Base-by-base conservation (phyloP, 2,888 invertebrate genomes). In the Tetragonisca angustula region DNA sequence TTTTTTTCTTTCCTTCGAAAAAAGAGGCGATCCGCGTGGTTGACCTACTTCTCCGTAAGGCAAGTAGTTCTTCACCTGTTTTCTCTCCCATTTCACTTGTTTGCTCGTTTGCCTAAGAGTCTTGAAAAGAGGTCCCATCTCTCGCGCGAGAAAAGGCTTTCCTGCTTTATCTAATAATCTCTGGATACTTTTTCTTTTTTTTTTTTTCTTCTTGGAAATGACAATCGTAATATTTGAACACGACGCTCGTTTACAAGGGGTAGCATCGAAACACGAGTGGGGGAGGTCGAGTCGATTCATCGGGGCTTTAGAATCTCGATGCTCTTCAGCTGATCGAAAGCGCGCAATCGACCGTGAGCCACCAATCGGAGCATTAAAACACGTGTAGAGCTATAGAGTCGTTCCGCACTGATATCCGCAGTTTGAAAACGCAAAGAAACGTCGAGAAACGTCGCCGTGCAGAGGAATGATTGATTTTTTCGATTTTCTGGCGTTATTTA, bases 321-420 rank as follows among this genome's bases (percentile, higher is more conserved):
- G 76, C 50, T 52, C 61, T 62, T 62, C 56, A 32, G 50, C 52
- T 69, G 68, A 69, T 76, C 59, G 76, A 52, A 61, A 52, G 36
- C n/a, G 61, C 32, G 19, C 69, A 15, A 50, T 69, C 76, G 69
- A 52, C n/a, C 76, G 61, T 62, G 52, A 52, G n/a, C 17, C 32
- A 59, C 50, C 32, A 36, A 61, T 52, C 62, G 36, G n/a, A 50
- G 50, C 50, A 50, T 50, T 9, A 50, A 50, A 24, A 13, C 50
- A 50, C 50, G 68, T 27, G 43, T 9, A 43, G n/a, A n/a, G n/a
- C 43, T 43, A 11, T 43, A 43, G 43, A 50, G 19, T 49, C 24
- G 24, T 68, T 50, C 11, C 50, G 17, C 17, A 50, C 3, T 0
- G 13, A 21, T 9, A 4, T 17, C 15, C 0, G 3, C 15, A 21